These are phyloP conservation scores for Myopa testacea DNA, from an alignment of 2,888 invertebrate species.

Conservation along the genomic window DNA sequence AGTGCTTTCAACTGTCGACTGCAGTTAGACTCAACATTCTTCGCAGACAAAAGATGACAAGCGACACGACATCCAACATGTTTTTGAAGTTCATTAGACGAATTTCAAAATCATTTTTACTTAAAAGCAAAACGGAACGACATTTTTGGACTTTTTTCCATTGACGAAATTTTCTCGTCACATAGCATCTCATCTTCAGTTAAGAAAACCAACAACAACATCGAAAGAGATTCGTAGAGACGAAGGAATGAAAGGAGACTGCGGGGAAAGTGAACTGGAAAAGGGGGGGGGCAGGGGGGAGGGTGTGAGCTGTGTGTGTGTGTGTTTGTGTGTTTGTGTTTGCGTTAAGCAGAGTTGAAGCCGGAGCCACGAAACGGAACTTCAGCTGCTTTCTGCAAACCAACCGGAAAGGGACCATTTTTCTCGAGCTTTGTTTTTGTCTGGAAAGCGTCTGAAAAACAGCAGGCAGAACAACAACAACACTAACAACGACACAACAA, in stretches of 20 bases:
- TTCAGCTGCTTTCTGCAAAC: constrained; percentile 58
- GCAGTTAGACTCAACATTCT: constrained; percentile 40
- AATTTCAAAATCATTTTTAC: constrained; percentile 53
- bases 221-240: not conserved
- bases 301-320: not conserved
- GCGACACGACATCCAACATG: constrained; percentile 58
- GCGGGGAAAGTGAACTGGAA: not conserved
- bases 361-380: constrained; percentile 49
- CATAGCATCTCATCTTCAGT: constrained; percentile 23
- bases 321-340: not conserved
- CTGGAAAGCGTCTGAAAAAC: constrained; percentile 62
- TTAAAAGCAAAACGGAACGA: constrained; percentile 1
- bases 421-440: constrained; percentile 54
- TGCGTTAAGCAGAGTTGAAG: constrained; percentile 15
- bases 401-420: constrained; percentile 56
- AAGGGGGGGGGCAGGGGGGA: constrained; percentile 34
- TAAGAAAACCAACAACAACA: constrained; percentile 8
- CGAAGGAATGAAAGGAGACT: constrained; percentile 35
- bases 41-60: constrained; percentile 64
- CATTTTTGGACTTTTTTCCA: constrained; percentile 31
- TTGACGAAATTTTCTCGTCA: constrained; percentile 42
- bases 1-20: constrained; percentile 42
- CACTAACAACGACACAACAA: not conserved
- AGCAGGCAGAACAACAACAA: constrained; percentile 43
- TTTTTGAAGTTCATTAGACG: constrained; percentile 67